Conservation (phyloP, 2,797 vertebrate species). For the Melanotaenia boesemani region DNA sequence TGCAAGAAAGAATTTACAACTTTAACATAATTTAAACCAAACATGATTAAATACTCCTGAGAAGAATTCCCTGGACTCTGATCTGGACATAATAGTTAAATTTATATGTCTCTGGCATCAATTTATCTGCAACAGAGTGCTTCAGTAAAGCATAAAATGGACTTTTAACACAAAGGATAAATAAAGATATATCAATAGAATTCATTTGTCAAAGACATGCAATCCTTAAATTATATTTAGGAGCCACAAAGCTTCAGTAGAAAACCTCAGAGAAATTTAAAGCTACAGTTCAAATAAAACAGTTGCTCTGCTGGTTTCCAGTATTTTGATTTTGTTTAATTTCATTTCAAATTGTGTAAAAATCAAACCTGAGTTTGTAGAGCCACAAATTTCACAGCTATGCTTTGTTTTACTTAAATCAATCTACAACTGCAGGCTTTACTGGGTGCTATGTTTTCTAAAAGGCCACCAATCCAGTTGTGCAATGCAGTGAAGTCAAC, state of each 20-base stretch:
- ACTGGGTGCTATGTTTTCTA: conserved; percentile 18
- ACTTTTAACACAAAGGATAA: conserved; percentile 39
- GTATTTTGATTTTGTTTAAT: conserved; percentile 4
- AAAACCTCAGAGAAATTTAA: background rate
- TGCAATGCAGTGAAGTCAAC: conserved; percentile 22
- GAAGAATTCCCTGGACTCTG: background rate
- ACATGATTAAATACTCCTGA: background rate
- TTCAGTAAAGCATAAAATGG: conserved; percentile 34
- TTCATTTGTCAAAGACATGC: conserved; percentile 26
- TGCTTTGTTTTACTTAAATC: conserved; percentile 19
- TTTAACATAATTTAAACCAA: conserved; percentile 7
- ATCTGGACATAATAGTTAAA: conserved; percentile 8
- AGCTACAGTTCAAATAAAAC: conserved; percentile 6
- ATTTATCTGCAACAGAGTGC: conserved; percentile 15
- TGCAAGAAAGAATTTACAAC: background rate
- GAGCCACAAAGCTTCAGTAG: background rate
- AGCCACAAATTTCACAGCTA: conserved; percentile 19
- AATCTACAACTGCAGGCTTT: conserved; percentile 8
- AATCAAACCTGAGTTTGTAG: conserved; percentile 3
- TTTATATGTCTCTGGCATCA: conserved; percentile 31
- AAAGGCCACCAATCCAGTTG: conserved; percentile 34
- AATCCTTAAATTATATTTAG: conserved; percentile 31
- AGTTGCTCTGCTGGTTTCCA: conserved; percentile 8
- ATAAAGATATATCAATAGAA: conserved; percentile 47
- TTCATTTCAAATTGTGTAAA: conserved; percentile 3